These are phyloP conservation scores for Epizoanthus fatuus DNA, from an alignment of 92 coral and sea anemone genomes.

Conservation along the genomic window DNA sequence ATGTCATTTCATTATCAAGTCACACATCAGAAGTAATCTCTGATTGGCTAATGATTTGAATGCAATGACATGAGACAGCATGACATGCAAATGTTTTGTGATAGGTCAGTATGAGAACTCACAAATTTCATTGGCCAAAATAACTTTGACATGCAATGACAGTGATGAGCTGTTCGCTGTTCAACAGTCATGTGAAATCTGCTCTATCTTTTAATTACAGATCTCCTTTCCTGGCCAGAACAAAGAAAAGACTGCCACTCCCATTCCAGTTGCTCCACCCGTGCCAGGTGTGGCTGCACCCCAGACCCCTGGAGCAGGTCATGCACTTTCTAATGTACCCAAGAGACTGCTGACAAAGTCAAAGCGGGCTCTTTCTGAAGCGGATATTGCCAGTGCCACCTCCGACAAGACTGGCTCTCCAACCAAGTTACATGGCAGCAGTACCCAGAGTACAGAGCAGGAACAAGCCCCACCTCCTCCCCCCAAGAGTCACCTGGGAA, in stretches of 20 bases:
- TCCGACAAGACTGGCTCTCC: conserved; percentile 72
- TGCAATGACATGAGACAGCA: too few species aligned
- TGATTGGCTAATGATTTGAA: too few species aligned
- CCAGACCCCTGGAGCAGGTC: conserved; percentile 67
- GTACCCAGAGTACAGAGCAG: conserved; percentile 71
- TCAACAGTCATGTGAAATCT: too few species aligned
- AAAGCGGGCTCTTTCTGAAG: conserved; percentile 89
- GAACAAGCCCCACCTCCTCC: conserved; percentile 74
- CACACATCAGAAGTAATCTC: too few species aligned
- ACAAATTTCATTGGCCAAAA: too few species aligned
- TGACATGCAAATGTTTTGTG: too few species aligned
- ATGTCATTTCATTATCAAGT: too few species aligned
- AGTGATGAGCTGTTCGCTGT: too few species aligned
- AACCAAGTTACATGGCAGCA: conserved; percentile 77
- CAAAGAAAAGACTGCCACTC: conserved; percentile 81
- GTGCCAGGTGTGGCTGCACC: conserved; percentile 85
- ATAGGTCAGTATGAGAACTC: too few species aligned
- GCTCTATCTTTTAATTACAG: conserved; percentile 47
- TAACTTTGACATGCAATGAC: too few species aligned
- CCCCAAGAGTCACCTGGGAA: conserved; percentile 87
- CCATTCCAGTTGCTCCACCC: conserved; percentile 65
- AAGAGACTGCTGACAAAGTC: conserved; percentile 92
- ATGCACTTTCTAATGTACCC: conserved; percentile 76
- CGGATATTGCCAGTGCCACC: conserved; percentile 65
- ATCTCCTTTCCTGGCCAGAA: conserved; percentile 90